phyloP scores from a whole-genome alignment of 2,888 invertebrate genomes.

The Clitarchus hookeri region DNA sequence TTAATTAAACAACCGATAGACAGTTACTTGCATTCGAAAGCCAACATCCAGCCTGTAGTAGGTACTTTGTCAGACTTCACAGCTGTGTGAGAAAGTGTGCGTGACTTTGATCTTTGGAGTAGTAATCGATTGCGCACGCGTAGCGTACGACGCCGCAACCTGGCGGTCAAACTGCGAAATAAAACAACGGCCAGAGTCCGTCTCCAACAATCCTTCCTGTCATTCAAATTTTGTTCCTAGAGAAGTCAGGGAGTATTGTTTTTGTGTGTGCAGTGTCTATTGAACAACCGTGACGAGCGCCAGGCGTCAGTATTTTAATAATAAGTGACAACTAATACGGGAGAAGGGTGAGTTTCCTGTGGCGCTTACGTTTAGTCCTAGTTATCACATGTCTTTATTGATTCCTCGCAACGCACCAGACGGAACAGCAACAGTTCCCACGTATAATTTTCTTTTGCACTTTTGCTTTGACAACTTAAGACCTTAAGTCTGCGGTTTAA shows the following conservation, averaged over 20 bases:
- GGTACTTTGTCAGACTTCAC: background rate
- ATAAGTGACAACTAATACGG: background rate
- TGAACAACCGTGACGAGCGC: background rate
- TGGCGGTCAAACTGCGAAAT: background rate
- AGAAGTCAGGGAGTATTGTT: background rate
- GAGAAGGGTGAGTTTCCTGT: background rate
- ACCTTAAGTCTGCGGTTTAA: background rate
- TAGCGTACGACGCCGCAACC: background rate
- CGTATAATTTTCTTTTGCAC: background rate
- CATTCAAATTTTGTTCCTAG: background rate
- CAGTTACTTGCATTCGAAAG: too few relatives aligned
- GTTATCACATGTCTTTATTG: background rate
- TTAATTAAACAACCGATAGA: too few relatives aligned
- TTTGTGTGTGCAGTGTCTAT: background rate
- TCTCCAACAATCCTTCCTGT: background rate
- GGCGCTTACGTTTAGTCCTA: background rate
- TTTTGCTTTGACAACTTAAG: background rate
- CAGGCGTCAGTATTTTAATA: background rate
- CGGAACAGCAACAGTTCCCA: background rate
- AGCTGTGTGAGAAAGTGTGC: background rate
- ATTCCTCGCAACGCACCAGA: background rate
- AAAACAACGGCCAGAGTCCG: background rate
- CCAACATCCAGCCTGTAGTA: background rate
- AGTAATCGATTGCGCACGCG: constrained; percentile 6
- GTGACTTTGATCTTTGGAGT: constrained; percentile 1